Conservation (phyloP, 1,140 invertebrate genomes). For the Chironomus tepperi region DNA sequence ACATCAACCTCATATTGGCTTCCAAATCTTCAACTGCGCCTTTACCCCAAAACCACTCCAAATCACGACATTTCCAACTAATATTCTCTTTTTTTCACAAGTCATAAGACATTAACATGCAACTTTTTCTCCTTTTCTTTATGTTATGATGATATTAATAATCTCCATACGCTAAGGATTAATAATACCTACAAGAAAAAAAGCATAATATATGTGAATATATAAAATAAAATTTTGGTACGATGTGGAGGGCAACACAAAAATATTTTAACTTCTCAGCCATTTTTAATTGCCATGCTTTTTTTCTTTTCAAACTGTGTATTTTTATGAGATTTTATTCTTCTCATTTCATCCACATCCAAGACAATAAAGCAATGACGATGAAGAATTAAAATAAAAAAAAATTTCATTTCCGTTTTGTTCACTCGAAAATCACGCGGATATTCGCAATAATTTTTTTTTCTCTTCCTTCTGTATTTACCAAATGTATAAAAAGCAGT, state of each 20-base stretch:
- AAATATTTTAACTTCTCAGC: background rate
- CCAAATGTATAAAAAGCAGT: background rate
- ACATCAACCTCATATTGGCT: no score
- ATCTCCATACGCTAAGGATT: constrained; percentile 6
- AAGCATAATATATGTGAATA: no score
- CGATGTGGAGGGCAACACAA: background rate
- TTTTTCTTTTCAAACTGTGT: background rate
- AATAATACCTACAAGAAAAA: background rate
- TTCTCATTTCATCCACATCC: background rate
- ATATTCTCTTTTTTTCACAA: background rate
- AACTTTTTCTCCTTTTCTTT: background rate
- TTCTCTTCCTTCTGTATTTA: background rate
- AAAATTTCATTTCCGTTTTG: background rate
- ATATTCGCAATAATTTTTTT: background rate
- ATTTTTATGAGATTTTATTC: background rate
- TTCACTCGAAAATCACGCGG: no score
- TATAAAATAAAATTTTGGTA: no score
- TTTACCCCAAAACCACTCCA: no score
- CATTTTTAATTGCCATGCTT: constrained; percentile 21
- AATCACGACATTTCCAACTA: no score
- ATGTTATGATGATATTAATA: background rate
- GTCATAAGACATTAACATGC: background rate
- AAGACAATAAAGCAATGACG: background rate
- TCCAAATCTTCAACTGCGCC: no score
- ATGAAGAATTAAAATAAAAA: no score